Evolutionary conservation across 2,113 vertebrate genomes (phyloP).

Genomic region (Actinemys pallida): DNA sequence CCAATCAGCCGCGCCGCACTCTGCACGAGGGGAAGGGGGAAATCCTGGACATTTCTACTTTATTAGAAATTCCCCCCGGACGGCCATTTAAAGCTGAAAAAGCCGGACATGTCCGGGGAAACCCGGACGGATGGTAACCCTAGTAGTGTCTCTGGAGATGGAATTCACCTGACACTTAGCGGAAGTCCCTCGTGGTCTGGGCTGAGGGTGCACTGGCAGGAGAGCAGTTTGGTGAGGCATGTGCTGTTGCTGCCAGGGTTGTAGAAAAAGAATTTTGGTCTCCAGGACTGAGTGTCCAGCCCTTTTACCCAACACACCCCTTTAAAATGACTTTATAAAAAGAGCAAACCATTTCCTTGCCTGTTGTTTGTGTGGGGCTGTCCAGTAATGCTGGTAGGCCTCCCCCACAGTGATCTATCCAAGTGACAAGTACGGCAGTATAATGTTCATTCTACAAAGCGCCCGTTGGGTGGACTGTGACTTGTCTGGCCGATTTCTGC

Average conservation of each 20-base stretch:
- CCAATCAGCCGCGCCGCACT: too few relatives aligned
- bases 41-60: too few relatives aligned
- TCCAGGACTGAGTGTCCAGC: too few relatives aligned
- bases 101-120: too few relatives aligned
- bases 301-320: not conserved
- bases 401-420: fast-evolving
- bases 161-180: fast-evolving
- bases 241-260: too few relatives aligned
- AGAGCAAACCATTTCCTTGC: not conserved
- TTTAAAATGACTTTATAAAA: not conserved
- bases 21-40: too few relatives aligned
- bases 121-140: too few relatives aligned
- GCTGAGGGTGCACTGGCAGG: not conserved
- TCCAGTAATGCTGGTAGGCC: not conserved
- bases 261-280: not conserved
- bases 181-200: not conserved
- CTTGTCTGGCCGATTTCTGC: not conserved
- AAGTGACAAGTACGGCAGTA: fast-evolving
- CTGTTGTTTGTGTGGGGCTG: not conserved
- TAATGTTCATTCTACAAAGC: not conserved
- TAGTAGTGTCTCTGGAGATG: fast-evolving
- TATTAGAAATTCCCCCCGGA: too few relatives aligned
- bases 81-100: too few relatives aligned
- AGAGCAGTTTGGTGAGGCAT: not conserved
- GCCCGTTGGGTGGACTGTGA: too few relatives aligned